Evolutionary conservation across 2,888 invertebrate genomes (phyloP), one percentile per base, ranked within the genome.

Genomic region (Hypena proboscidalis): DNA sequence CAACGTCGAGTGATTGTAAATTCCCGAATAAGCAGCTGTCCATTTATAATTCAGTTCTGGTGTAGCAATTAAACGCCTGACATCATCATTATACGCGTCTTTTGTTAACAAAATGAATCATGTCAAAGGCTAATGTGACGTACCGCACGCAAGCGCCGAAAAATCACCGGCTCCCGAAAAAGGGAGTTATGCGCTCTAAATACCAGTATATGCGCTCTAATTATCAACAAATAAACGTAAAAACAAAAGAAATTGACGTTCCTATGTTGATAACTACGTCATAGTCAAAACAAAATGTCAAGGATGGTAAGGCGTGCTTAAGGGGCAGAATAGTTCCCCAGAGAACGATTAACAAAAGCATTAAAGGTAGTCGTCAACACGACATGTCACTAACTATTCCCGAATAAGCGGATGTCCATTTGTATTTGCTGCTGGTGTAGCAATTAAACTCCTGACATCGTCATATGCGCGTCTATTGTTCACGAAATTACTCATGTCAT

Each of bases 361-460:
- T n/a, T n/a, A n/a, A n/a, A n/a, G n/a, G n/a, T n/a, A n/a, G n/a
- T n/a, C n/a, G n/a, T n/a, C n/a, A 22, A 25, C 25, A 9, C n/a
- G n/a, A n/a, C 26, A 15, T 10, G n/a, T n/a, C n/a, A 23, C 14
- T 6, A 22, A 6, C n/a, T 6, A 9, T 35, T 35, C 13, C 8
- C 8, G 27, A 20, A 36, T 20, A 27, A 36, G 9, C 35, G 20
- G 27, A 36, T 36, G 27, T 14, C 27, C 35, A 35, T 26, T 35
- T 35, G 4, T 3, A 36, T 20, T 26, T 20, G n/a, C n/a, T 4
- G 20, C 35, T 13, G 13, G 13, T 17, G 23, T 35, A 11, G 19
- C 26, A 35, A 27, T 27, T 27, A 27, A 27, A 27, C 5, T 29
- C 4, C 11, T 27, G 19, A 20, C 27, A 27, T 9, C 13, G 27